Evolutionary conservation across 2,888 invertebrate genomes (phyloP).

Genomic region (Mythimna vitellina): DNA sequence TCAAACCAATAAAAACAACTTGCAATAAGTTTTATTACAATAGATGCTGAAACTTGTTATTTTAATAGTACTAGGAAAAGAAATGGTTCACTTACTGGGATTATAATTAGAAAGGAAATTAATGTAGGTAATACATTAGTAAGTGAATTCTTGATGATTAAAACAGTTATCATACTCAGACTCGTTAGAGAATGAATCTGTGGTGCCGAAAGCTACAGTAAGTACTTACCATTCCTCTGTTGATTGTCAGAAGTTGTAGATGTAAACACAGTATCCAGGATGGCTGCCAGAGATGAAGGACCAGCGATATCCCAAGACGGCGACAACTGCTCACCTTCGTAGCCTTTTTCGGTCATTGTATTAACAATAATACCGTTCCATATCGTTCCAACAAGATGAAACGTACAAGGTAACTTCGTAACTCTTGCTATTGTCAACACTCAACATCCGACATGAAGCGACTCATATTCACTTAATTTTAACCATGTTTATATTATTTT

Average conservation of each 20-base stretch:
- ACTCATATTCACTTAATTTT: conserved; percentile 58
- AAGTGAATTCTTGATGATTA: neutral
- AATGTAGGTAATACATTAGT: neutral
- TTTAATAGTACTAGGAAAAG: neutral
- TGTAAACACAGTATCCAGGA: conserved; percentile 92
- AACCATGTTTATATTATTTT: conserved; percentile 52
- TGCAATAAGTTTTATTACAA: conserved; percentile 8
- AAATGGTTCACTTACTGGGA: neutral
- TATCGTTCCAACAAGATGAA: conserved; percentile 65
- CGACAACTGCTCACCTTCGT: conserved; percentile 80
- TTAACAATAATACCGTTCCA: conserved; percentile 65
- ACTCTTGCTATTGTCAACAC: conserved; percentile 65
- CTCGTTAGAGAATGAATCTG: neutral
- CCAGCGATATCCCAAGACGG: conserved; percentile 87
- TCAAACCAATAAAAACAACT: neutral
- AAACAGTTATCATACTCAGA: neutral
- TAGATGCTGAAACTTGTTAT: conserved; percentile 1
- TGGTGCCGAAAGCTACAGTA: conserved; percentile 14
- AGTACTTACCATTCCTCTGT: conserved; percentile 80
- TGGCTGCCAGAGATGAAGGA: conserved; percentile 91
- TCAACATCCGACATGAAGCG: conserved; percentile 49
- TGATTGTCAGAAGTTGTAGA: conserved; percentile 87
- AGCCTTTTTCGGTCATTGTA: conserved; percentile 86
- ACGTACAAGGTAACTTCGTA: conserved; percentile 55
- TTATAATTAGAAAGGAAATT: neutral